phyloP scores from a whole-genome alignment of 2,797 vertebrate genomes.

The Pipistrellus pygmaeus region DNA sequence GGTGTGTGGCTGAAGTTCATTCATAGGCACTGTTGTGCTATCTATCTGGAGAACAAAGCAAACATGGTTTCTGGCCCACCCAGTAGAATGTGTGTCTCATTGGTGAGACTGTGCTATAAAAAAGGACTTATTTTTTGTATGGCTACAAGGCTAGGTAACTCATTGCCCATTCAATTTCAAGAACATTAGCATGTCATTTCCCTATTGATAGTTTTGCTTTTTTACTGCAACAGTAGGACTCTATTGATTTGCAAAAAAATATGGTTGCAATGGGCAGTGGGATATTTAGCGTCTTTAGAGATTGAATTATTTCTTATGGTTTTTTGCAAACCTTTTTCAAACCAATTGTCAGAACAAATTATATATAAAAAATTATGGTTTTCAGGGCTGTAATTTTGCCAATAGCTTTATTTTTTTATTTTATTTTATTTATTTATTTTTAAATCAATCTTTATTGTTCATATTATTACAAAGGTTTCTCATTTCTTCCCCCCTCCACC shows the following conservation, averaged over 20 bases:
- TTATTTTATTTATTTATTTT: no score
- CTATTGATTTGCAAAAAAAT: constrained; percentile 68
- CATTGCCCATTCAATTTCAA: constrained; percentile 49
- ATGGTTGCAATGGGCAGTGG: constrained; percentile 8
- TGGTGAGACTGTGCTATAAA: constrained; percentile 26
- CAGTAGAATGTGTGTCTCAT: constrained; percentile 54
- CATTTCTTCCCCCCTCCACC: no score
- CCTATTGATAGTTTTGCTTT: constrained; percentile 53
- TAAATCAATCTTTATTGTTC: no score
- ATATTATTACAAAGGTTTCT: no score
- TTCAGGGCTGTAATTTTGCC: constrained; percentile 16
- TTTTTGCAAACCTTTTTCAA: constrained; percentile 52
- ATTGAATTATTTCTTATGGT: constrained; percentile 61
- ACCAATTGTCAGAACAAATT: constrained; percentile 45
- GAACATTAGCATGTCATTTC: constrained; percentile 60
- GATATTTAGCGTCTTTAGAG: constrained; percentile 47
- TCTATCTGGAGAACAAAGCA: constrained; percentile 70
- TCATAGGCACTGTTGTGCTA: neutral
- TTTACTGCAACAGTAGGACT: constrained; percentile 31
- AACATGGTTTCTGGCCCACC: constrained; percentile 60
- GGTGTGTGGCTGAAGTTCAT: constrained; percentile 68
- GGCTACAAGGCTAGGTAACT: constrained; percentile 57
- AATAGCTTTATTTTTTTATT: constrained; percentile 13
- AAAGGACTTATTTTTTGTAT: constrained; percentile 59
- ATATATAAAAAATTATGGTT: constrained; percentile 32